Percentiles rank a stretch among this genome's conserved stretches.
Evolutionary conservation across 2,888 invertebrate genomes (phyloP).

Genomic region (Netelia melanura): DNA sequence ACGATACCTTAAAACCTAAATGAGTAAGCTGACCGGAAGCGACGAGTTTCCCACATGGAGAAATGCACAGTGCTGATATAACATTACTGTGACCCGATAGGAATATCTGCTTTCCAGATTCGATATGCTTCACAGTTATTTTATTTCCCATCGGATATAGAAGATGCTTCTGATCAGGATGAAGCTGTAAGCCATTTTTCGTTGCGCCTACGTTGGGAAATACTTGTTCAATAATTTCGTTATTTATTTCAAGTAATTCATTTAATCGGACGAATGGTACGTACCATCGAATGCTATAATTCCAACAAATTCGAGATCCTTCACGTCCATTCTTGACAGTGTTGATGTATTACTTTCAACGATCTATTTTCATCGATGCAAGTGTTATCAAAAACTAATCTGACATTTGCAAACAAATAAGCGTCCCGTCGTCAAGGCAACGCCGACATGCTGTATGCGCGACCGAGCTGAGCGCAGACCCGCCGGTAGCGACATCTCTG

Average conservation of each 20-base stretch:
- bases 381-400: constrained; percentile 26
- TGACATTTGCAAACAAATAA: constrained; percentile 48
- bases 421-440: constrained; percentile 60
- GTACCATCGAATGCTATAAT: constrained; percentile 94
- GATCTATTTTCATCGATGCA: constrained; percentile 1
- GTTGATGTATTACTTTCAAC: constrained; percentile 3
- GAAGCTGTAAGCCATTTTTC: constrained; percentile 88
- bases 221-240: constrained; percentile 39
- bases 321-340: constrained; percentile 84
- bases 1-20: constrained; percentile 92
- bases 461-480: not conserved
- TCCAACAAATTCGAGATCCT: constrained; percentile 88
- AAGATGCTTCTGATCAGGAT: constrained; percentile 90
- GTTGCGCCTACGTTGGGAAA: constrained; percentile 78
- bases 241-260: not conserved
- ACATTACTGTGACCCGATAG: constrained; percentile 93
- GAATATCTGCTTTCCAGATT: constrained; percentile 90
- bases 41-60: constrained; percentile 91
- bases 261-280: constrained; percentile 65
- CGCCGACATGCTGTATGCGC: not conserved
- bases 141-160: constrained; percentile 93
- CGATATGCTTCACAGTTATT: constrained; percentile 90
- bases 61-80: constrained; percentile 92
- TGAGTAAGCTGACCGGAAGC: constrained; percentile 97
- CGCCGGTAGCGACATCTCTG: not conserved